Conservation (phyloP, 1,140 invertebrate genomes). For the Drusus annulatus region DNA sequence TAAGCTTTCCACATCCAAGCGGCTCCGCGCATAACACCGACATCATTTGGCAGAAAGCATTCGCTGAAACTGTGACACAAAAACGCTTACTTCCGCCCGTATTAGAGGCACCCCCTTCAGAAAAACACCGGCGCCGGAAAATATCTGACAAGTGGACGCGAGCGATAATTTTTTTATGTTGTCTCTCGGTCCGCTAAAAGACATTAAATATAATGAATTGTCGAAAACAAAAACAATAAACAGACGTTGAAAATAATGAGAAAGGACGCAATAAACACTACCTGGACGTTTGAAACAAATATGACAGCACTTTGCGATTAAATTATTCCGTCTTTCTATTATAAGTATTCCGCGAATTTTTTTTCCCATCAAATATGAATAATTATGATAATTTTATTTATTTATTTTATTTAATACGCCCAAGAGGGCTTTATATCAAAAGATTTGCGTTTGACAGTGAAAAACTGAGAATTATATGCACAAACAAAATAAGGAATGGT, state of each 20-base stretch:
- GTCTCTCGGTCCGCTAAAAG: not conserved
- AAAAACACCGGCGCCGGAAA: not conserved
- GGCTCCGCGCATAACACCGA: not conserved
- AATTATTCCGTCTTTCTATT: not conserved
- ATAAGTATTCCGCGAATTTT: no score
- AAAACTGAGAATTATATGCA: no score
- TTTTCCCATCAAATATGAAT: no score
- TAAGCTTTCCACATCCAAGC: not conserved
- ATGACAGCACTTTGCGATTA: not conserved
- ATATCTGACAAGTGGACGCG: conserved; percentile 1
- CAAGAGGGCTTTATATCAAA: no score
- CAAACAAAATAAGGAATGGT: no score
- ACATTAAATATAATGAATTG: conserved; percentile 40
- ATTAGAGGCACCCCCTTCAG: not conserved
- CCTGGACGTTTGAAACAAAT: not conserved
- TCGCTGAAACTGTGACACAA: not conserved
- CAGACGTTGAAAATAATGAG: conserved; percentile 33
- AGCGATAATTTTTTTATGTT: conserved; percentile 11
- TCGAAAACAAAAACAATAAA: conserved; percentile 19
- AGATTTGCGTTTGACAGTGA: no score
- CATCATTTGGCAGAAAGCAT: no score
- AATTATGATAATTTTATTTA: no score
- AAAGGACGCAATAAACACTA: conserved; percentile 15
- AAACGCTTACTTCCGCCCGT: not conserved
- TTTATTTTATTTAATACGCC: no score